Percentiles rank a stretch among this genome's conserved stretches.
These are phyloP conservation scores for Agapornis roseicollis DNA, from an alignment of 2,113 vertebrate genomes.

Conservation along the genomic window DNA sequence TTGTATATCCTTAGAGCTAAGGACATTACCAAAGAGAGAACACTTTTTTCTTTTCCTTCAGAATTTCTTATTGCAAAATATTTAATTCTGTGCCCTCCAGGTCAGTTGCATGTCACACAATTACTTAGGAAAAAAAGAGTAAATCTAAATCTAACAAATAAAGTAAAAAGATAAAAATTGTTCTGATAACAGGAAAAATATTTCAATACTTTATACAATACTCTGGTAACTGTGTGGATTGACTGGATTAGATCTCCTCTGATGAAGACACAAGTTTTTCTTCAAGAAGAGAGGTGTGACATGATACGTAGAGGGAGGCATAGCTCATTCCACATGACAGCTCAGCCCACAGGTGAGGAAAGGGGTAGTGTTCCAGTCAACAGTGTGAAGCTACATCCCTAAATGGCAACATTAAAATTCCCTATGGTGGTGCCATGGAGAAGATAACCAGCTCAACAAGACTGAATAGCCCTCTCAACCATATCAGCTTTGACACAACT, in stretches of 20 bases:
- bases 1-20: neutral
- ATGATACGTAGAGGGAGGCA: neutral
- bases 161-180: neutral
- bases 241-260: neutral
- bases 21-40: neutral
- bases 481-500: neutral
- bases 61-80: neutral
- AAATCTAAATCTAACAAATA: neutral
- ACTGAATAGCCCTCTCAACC: neutral
- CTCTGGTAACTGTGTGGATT: neutral
- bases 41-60: neutral
- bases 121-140: neutral
- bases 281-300: neutral
- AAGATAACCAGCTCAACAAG: neutral
- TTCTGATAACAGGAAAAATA: neutral
- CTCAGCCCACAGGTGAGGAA: neutral
- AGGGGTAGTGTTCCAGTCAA: neutral
- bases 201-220: neutral
- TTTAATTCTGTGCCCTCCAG: neutral
- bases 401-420: neutral
- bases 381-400: neutral
- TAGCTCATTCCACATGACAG: neutral
- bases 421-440: neutral
- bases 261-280: neutral
- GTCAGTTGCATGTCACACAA: neutral